phyloP scores from a whole-genome alignment of 2,113 vertebrate genomes.

The Cebus imitator region DNA sequence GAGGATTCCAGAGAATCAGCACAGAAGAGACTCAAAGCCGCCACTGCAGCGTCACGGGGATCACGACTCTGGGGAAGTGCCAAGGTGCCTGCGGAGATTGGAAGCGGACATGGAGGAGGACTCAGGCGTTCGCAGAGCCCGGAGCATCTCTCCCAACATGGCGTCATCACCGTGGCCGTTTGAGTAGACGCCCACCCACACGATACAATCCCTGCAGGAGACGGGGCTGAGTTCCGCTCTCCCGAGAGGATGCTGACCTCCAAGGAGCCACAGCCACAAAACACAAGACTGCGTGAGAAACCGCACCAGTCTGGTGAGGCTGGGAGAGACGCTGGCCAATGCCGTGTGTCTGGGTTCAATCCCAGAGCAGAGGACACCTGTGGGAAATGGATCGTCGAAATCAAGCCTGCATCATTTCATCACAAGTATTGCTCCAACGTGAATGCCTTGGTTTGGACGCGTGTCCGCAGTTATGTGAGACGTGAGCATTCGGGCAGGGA shows the following conservation, averaged over 20 bases:
- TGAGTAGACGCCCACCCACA: rapidly evolving
- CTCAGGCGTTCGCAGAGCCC: neutral
- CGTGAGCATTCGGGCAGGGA: rapidly evolving
- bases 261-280: rapidly evolving
- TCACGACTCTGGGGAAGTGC: rapidly evolving
- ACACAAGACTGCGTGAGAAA: neutral
- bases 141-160: neutral
- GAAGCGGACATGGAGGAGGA: neutral
- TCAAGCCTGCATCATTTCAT: rapidly evolving
- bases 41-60: rapidly evolving
- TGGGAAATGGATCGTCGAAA: too few species aligned
- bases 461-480: rapidly evolving
- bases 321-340: rapidly evolving
- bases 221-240: rapidly evolving
- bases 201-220: rapidly evolving
- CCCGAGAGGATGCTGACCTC: rapidly evolving
- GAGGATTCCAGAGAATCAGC: neutral
- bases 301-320: rapidly evolving
- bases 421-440: rapidly evolving
- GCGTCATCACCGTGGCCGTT: neutral
- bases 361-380: neutral
- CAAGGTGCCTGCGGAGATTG: rapidly evolving
- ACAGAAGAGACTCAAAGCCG: neutral
- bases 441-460: too few species aligned
- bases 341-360: too few species aligned